Conservation (phyloP, 2,797 vertebrate species). For the Vireo griseus region DNA sequence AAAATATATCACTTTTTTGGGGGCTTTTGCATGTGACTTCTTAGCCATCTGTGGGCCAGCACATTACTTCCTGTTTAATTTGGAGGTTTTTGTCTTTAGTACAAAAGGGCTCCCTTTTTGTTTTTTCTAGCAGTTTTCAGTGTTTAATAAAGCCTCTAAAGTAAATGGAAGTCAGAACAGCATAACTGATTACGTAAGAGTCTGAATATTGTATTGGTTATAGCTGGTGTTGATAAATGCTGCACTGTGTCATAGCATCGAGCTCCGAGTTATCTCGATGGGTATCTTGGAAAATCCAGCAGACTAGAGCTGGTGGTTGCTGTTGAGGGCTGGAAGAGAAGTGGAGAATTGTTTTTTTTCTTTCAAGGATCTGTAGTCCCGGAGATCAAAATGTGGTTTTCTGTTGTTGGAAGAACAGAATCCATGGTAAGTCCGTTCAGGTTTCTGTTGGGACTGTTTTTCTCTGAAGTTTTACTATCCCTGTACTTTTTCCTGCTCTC, state of each 20-base stretch:
- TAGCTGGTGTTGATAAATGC: conserved; percentile 66
- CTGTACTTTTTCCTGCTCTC: conserved; percentile 8
- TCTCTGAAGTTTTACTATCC: conserved; percentile 38
- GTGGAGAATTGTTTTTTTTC: conserved; percentile 57
- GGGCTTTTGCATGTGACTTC: conserved; percentile 33
- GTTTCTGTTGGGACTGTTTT: conserved; percentile 43
- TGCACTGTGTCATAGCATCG: conserved; percentile 58
- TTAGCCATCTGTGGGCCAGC: conserved; percentile 65
- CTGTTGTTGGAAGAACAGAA: conserved; percentile 89
- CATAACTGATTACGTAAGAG: conserved; percentile 77
- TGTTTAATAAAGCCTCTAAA: conserved; percentile 67
- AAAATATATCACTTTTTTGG: conserved; percentile 61
- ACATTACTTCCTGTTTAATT: conserved; percentile 73
- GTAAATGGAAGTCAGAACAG: conserved; percentile 59
- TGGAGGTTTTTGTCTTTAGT: conserved; percentile 55
- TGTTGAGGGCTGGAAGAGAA: conserved; percentile 49
- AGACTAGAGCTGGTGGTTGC: conserved; percentile 43
- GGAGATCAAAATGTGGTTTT: conserved; percentile 88
- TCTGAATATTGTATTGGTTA: conserved; percentile 67
- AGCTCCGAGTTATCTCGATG: conserved; percentile 68
- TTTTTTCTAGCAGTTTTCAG: conserved; percentile 60
- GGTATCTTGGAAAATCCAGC: conserved; percentile 66
- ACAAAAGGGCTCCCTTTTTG: conserved; percentile 50
- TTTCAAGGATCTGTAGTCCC: conserved; percentile 51
- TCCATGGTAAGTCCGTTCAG: conserved; percentile 78